Evolutionary conservation across 1,140 invertebrate species (phyloP).

Genomic region (Eumaeus atala): DNA sequence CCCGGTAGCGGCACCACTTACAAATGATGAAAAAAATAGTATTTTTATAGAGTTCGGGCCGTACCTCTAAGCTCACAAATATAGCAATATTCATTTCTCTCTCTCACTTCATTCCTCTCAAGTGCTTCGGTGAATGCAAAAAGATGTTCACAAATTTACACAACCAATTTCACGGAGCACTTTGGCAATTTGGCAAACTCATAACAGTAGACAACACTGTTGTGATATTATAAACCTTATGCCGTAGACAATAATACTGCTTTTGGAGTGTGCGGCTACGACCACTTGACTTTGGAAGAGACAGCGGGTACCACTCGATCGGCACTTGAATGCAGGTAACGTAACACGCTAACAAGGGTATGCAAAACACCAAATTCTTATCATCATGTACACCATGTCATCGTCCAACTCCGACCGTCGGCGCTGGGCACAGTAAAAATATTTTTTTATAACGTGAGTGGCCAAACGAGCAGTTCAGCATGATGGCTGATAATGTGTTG

Average conservation of each 20-base stretch:
- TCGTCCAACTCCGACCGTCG: background rate
- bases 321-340: background rate
- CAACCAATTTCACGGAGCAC: background rate
- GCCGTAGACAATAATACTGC: background rate
- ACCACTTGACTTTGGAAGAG: background rate
- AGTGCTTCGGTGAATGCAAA: background rate
- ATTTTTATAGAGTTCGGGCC: no score
- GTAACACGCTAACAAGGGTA: background rate
- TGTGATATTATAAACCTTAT: background rate
- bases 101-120: background rate
- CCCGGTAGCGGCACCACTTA: no score
- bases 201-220: no score
- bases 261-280: background rate
- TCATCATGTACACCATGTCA: background rate
- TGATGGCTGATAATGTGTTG: no score
- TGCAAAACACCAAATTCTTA: background rate
- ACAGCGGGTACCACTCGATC: background rate
- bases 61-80: no score
- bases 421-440: no score
- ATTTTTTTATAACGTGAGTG: no score
- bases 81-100: no score
- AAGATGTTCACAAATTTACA: background rate
- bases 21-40: no score
- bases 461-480: no score
- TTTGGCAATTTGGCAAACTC: conserved; percentile 3